Base-by-base conservation (phyloP, 2,113 vertebrate species). In the Platycercus adscitus region DNA sequence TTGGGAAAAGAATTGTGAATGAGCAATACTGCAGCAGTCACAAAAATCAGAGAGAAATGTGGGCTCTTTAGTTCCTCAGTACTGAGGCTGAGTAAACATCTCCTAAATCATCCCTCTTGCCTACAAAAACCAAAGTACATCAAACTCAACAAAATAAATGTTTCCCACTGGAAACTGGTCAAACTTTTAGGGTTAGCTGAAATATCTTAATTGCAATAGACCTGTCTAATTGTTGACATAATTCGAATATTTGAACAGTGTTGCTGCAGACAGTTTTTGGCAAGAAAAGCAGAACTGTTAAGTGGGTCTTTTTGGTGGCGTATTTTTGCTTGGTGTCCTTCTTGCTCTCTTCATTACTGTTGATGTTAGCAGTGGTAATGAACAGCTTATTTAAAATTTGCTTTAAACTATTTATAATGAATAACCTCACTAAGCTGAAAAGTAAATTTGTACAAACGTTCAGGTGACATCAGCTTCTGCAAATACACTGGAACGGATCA, bases 391-490 rank as follows among this genome's bases (percentile, higher is more conserved):
- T 93, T 96, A 94, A 83, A 95, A 81, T 85, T 93, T 92, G 49
- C 52, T 91, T 89, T 87, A 84, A 93, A 89, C 61, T 96, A 31
- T 92, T 97, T 91, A 81, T 92, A 79, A 91, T 77, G 80, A 91
- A 46, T 72, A 91, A 94, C 65, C 26, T 91, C 46, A 31, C 87
- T 91, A 89, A 95, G 91, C 80, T 89, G 93, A 93, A 96, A 96
- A 91, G 88, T 96, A 95, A 95, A 97, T 96, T 94, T 92, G 77
- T 89, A 69, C 69, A 81, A 76, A 79, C 77, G 52, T 90, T 61
- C 86, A 92, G 91, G 95, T 96, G 93, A 93, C 91, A 94, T 96
- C 91, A 96, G 86, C 90, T 95, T 93, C 92, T 95, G 81, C 83
- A 96, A 94, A 91, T 92, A 92, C 86, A 77, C 53, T 82, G 81